Evolutionary conservation across 2,113 vertebrate genomes (phyloP), one percentile per base, ranked within the genome.

Genomic region (Cygnus atratus): DNA sequence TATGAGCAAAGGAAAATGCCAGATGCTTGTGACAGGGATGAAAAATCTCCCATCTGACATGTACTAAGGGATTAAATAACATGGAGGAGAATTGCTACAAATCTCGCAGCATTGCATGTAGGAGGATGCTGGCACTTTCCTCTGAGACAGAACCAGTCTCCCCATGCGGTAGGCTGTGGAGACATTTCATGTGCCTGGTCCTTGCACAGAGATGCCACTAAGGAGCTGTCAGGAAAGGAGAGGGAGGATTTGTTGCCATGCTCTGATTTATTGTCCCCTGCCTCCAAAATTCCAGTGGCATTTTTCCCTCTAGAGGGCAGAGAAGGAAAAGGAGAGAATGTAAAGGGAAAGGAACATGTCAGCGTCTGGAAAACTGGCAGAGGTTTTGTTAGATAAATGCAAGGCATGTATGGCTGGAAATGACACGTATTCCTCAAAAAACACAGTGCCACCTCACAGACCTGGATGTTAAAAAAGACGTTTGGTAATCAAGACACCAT

Each of bases 241-340:
- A 63, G 2, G 13, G 78, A 87, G 46, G 39, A 43, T 77, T 76
- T 74, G 9, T 66, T 83, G 46, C 37, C 2, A 0, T 62, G 41
- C 31, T 43, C 31, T n/a, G 37, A 5, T 33, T 71, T 87, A 46
- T 71, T 3, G 3, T 1, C 2, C 1, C 3, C 10, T 24, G 54
- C 12, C 37, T 81, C 80, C 21, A 37, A 63, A 91, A 39, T 13
- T 6, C 28, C 26, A 22, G 52, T 52, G 37, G 33, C 2, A 3
- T 13, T 84, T 79, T 90, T 75, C 35, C 74, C 88, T 88, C 70
- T 82, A 91, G 87, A 92, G 91, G 91, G 91, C 84, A 82, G 91
- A 84, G 66, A 48, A 79, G 52, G 87, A 77, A 86, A 87, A 70
- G 43, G 35, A 90, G 68, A 87, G 67, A 86, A 87, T 10, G 35